Evolutionary conservation across 1,140 invertebrate genomes (phyloP).

Genomic region (Meteorus sp.): DNA sequence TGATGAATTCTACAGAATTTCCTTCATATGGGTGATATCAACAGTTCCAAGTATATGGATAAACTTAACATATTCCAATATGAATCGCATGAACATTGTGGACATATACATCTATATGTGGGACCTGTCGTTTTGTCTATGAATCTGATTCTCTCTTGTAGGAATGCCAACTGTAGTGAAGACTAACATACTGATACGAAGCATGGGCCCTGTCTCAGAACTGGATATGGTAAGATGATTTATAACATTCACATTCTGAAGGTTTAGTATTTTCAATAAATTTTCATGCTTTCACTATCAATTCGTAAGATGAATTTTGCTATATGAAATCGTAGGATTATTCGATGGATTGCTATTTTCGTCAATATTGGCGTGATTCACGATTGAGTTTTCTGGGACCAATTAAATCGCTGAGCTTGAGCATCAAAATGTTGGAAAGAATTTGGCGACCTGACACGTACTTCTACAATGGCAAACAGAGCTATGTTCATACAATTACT

Average conservation of each 20-base stretch:
- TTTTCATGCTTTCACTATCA: not conserved
- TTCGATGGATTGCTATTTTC: slow-evolving; percentile 96
- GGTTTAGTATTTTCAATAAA: slow-evolving; percentile 13
- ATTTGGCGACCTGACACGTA: slow-evolving; percentile 97
- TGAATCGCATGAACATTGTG: too few relatives aligned
- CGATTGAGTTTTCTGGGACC: slow-evolving; percentile 81
- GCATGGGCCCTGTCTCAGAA: slow-evolving; percentile 94
- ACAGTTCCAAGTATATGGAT: too few relatives aligned
- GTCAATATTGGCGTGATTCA: slow-evolving; percentile 85
- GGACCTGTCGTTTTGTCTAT: too few relatives aligned
- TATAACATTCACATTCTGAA: too few relatives aligned
- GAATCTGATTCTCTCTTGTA: slow-evolving; percentile 56
- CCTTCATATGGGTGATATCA: too few relatives aligned
- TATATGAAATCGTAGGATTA: too few relatives aligned
- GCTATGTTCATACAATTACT: slow-evolving; percentile 93
- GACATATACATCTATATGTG: too few relatives aligned
- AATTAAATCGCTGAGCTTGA: slow-evolving; percentile 79
- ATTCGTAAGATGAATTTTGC: slow-evolving; percentile 1
- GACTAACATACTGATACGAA: slow-evolving; percentile 89
- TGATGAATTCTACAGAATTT: too few relatives aligned
- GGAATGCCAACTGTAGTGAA: slow-evolving; percentile 85
- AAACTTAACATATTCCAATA: too few relatives aligned
- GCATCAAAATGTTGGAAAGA: slow-evolving; percentile 87
- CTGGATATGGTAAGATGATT: slow-evolving; percentile 93
- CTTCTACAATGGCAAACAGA: slow-evolving; percentile 90